These are phyloP conservation scores for Paramormyrops hopkinsi DNA, from an alignment of 2,797 vertebrate genomes.

Conservation along the genomic window DNA sequence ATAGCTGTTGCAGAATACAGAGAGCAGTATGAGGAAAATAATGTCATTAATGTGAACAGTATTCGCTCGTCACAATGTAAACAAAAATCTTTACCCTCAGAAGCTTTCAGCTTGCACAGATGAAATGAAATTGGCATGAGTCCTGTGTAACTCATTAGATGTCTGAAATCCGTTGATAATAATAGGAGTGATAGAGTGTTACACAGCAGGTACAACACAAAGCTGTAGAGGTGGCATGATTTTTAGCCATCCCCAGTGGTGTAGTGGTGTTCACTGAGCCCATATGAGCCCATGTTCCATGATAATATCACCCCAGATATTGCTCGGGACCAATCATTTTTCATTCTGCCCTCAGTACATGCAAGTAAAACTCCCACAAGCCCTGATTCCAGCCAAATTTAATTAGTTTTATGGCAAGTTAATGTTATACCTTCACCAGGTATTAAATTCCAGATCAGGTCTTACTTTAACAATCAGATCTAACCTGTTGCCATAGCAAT, in stretches of 20 bases:
- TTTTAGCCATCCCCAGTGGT: not conserved
- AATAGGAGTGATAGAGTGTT: not conserved
- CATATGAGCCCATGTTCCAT: not conserved
- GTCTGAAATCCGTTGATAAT: not conserved
- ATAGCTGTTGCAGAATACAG: not conserved
- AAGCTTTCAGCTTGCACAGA: not conserved
- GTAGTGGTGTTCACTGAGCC: not conserved
- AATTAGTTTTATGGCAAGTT: not conserved
- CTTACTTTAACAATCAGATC: not conserved
- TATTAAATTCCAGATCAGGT: not conserved
- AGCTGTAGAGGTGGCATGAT: not conserved
- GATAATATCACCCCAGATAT: not conserved
- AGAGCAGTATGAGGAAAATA: not conserved
- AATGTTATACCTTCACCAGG: not conserved
- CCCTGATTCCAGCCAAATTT: not conserved
- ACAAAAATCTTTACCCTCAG: not conserved
- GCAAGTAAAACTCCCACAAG: not conserved
- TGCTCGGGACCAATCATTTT: not conserved
- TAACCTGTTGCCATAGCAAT: not conserved
- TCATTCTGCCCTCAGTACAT: not conserved
- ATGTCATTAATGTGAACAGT: not conserved
- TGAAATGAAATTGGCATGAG: not conserved
- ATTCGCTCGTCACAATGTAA: not conserved
- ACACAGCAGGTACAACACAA: not conserved
- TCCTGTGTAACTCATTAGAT: not conserved